Percentiles rank a stretch among this genome's conserved stretches.
These are phyloP conservation scores for Cosmia trapezina DNA, from an alignment of 2,888 invertebrate species.

Conservation along the genomic window DNA sequence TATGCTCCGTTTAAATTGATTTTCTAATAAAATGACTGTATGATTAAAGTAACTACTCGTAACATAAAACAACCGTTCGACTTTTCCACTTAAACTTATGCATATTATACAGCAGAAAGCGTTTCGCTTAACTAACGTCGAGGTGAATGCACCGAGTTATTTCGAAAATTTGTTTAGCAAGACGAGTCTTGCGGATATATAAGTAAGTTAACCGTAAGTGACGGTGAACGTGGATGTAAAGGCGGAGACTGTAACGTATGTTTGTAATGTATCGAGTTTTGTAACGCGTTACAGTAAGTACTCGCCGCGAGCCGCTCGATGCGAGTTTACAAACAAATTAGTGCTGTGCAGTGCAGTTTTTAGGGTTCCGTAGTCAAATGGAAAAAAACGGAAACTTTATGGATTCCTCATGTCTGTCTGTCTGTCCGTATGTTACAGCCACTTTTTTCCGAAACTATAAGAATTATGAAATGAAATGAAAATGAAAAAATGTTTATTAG, in stretches of 20 bases:
- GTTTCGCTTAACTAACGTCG: slow-evolving; percentile 24
- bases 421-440: too few relatives aligned
- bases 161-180: slow-evolving; percentile 33
- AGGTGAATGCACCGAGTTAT: slow-evolving; percentile 46
- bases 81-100: slow-evolving; percentile 41
- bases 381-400: too few relatives aligned
- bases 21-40: slow-evolving; percentile 1
- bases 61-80: slow-evolving; percentile 18
- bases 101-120: slow-evolving; percentile 12
- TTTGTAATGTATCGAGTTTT: too few relatives aligned
- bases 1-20: not conserved
- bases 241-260: not conserved
- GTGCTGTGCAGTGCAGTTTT: too few relatives aligned
- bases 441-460: too few relatives aligned
- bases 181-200: slow-evolving; percentile 46
- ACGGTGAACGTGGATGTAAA: slow-evolving; percentile 14
- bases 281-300: too few relatives aligned
- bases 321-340: too few relatives aligned
- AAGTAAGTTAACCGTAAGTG: slow-evolving; percentile 54
- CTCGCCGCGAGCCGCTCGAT: too few relatives aligned
- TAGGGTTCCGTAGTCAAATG: too few relatives aligned
- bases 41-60: slow-evolving; percentile 16
- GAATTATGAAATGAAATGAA: too few relatives aligned
- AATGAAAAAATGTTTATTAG: too few relatives aligned
- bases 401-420: too few relatives aligned